These are phyloP conservation scores for Sander lucioperca DNA, from an alignment of 2,113 vertebrate genomes.

Conservation along the genomic window DNA sequence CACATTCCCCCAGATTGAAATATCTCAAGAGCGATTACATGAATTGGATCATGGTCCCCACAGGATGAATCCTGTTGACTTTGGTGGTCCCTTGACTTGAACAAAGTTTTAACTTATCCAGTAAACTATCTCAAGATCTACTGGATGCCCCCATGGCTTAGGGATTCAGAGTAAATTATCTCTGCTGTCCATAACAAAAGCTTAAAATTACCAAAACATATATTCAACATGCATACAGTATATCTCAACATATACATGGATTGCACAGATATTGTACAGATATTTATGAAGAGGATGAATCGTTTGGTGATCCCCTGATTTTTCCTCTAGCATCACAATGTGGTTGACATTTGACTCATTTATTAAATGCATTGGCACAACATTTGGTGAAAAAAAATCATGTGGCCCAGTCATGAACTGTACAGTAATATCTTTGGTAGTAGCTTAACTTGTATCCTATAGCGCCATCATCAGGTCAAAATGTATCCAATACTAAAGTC, in stretches of 20 bases:
- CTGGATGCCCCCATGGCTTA: background rate
- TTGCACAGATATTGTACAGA: background rate
- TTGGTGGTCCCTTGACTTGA: background rate
- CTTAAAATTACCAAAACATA: background rate
- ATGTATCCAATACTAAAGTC: too few relatives aligned
- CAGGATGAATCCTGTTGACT: background rate
- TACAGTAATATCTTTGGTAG: background rate
- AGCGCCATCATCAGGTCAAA: background rate
- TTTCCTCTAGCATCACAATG: too few relatives aligned
- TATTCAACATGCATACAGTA: background rate
- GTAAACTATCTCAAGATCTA: background rate
- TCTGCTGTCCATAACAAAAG: background rate
- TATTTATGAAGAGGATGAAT: background rate
- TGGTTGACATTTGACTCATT: too few relatives aligned
- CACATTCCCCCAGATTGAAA: background rate
- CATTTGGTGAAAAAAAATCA: too few relatives aligned
- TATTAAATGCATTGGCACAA: too few relatives aligned
- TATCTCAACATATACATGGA: slow-evolving; percentile 10
- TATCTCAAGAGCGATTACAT: background rate
- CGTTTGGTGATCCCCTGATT: background rate
- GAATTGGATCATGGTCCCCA: background rate
- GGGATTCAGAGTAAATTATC: background rate
- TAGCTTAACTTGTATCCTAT: background rate
- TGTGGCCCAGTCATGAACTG: too few relatives aligned
- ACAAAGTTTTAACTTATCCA: too few relatives aligned